These are phyloP conservation scores for Mesorhabditis spiculigera DNA, from an alignment of 2,888 invertebrate genomes.

Conservation along the genomic window DNA sequence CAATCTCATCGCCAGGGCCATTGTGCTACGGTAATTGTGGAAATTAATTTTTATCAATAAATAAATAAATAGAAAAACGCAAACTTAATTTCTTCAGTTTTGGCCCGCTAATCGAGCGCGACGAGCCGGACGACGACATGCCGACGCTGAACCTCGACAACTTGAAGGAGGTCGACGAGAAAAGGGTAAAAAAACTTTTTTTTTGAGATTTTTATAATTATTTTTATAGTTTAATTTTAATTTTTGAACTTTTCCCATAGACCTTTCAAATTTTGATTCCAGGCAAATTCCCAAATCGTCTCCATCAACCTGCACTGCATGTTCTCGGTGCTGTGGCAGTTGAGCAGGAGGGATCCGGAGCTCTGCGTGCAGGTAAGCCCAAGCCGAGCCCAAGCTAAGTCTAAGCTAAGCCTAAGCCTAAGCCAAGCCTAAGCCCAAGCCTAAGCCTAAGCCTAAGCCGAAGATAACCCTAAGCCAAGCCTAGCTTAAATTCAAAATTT, in stretches of 20 bases:
- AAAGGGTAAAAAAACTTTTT: too few relatives aligned
- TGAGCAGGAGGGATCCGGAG: conserved; percentile 75
- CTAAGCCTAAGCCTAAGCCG: not conserved
- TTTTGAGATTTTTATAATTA: too few relatives aligned
- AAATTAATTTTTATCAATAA: not conserved
- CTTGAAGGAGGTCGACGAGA: too few relatives aligned
- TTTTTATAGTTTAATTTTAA: too few relatives aligned
- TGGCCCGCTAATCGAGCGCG: too few relatives aligned
- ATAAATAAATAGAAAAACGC: too few relatives aligned
- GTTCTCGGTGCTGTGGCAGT: conserved; percentile 84
- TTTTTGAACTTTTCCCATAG: not conserved
- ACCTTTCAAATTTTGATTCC: conserved; percentile 8
- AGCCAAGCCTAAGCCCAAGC: conserved; percentile 55
- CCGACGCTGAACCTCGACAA: too few relatives aligned
- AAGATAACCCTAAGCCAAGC: conserved; percentile 70
- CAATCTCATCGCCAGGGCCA: conserved; percentile 39
- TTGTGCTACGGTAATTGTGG: conserved; percentile 28
- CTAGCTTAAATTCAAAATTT: conserved; percentile 56
- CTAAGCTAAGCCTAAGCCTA: conserved; percentile 61
- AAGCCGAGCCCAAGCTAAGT: conserved; percentile 68
- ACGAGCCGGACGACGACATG: too few relatives aligned
- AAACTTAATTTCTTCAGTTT: too few relatives aligned
- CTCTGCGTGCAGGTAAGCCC: conserved; percentile 72
- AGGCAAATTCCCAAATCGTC: conserved; percentile 54
- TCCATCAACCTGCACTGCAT: conserved; percentile 69